phyloP scores from a whole-genome alignment of 2,888 invertebrate species.

The Galerucella nymphaeae region DNA sequence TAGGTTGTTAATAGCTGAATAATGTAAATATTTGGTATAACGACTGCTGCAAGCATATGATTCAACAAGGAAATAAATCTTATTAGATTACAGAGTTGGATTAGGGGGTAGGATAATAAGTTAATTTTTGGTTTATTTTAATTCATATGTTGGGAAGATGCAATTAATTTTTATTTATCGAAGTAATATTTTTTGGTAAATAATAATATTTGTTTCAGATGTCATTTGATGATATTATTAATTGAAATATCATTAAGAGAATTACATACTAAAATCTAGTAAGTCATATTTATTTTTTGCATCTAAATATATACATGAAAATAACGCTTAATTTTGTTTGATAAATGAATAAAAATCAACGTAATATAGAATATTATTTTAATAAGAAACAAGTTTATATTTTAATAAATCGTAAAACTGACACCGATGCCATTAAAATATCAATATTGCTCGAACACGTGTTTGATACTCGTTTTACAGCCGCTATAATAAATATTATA shows the following conservation, averaged over 20 bases:
- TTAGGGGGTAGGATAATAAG: neutral
- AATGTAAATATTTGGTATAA: slow-evolving; percentile 15
- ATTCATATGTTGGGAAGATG: too few relatives aligned
- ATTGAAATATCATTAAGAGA: neutral
- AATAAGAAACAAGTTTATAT: neutral
- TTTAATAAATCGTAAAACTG: slow-evolving; percentile 4
- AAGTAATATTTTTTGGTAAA: neutral
- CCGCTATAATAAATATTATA: neutral
- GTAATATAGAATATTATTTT: neutral
- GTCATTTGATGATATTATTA: neutral
- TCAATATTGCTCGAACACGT: neutral
- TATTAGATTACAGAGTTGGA: slow-evolving; percentile 2
- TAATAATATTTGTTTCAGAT: slow-evolving; percentile 1
- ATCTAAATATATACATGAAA: neutral
- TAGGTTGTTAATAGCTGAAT: neutral
- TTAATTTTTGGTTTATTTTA: too few relatives aligned
- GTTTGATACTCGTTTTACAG: neutral
- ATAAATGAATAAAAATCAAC: neutral
- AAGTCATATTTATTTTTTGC: neutral
- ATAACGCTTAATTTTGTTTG: neutral
- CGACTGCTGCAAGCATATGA: neutral
- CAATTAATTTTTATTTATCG: too few relatives aligned
- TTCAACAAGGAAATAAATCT: slow-evolving; percentile 14
- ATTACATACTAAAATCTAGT: neutral
- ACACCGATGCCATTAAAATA: neutral